These are phyloP conservation scores for Ascaphus truei DNA, from an alignment of 2,113 vertebrate species.

Conservation along the genomic window DNA sequence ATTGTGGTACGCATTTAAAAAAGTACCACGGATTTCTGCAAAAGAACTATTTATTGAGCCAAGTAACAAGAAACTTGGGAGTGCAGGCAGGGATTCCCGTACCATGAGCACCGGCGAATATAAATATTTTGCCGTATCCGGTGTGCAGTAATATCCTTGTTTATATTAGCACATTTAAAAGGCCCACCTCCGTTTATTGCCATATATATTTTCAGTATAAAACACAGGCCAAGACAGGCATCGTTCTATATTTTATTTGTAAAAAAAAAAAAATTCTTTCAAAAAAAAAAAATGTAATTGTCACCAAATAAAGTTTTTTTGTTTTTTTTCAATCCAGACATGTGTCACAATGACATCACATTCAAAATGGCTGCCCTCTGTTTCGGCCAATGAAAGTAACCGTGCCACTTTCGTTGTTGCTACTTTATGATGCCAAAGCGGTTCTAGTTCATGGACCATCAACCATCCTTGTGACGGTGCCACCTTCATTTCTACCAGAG, in stretches of 20 bases:
- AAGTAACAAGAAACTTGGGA: too few species aligned
- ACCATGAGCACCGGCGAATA: too few species aligned
- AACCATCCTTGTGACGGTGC: too few species aligned
- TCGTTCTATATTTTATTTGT: constrained; percentile 18
- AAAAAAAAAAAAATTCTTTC: neutral
- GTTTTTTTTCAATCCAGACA: neutral
- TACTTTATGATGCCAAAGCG: neutral
- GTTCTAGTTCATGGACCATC: too few species aligned
- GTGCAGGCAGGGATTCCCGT: too few species aligned
- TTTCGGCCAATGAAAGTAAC: neutral
- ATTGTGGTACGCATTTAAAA: too few species aligned
- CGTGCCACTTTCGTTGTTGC: neutral
- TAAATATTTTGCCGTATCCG: too few species aligned
- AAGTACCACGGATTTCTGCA: too few species aligned
- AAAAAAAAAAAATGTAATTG: neutral
- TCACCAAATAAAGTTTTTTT: neutral
- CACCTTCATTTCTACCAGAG: neutral
- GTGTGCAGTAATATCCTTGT: too few species aligned
- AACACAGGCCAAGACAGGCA: constrained; percentile 1
- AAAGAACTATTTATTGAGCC: too few species aligned
- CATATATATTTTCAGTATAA: neutral
- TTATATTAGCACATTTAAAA: too few species aligned
- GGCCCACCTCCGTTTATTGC: too few species aligned
- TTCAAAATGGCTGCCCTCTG: neutral
- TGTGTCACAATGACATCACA: neutral